phyloP scores from a whole-genome alignment of 2,113 vertebrate genomes.

The Misgurnus anguillicaudatus region DNA sequence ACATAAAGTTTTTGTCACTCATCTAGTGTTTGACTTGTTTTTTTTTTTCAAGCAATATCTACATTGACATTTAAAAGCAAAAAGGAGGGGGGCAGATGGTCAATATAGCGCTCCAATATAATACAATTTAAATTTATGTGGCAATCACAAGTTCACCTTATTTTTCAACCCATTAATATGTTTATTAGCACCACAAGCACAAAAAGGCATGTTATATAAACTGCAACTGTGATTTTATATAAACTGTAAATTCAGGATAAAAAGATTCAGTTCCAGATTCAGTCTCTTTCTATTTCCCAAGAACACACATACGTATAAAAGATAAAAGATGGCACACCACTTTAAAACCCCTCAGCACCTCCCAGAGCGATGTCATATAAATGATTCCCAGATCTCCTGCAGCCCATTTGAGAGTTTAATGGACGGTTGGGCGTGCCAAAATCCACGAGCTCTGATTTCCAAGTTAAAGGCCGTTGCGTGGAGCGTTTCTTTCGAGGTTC shows the following conservation, averaged over 20 bases:
- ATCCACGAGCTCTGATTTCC: constrained; percentile 25
- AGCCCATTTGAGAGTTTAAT: constrained; percentile 32
- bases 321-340: constrained; percentile 30
- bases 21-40: not conserved
- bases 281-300: constrained; percentile 21
- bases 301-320: not conserved
- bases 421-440: constrained; percentile 14
- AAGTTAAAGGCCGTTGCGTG: constrained; percentile 2
- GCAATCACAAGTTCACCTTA: too few relatives aligned
- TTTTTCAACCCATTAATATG: too few relatives aligned
- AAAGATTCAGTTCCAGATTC: constrained; percentile 23
- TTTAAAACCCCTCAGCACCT: constrained; percentile 24
- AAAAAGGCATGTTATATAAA: not conserved
- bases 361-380: constrained; percentile 8
- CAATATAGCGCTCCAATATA: too few relatives aligned
- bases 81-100: too few relatives aligned
- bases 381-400: constrained; percentile 22
- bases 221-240: not conserved
- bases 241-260: constrained; percentile 4
- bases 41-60: too few relatives aligned
- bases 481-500: constrained; percentile 1
- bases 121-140: too few relatives aligned
- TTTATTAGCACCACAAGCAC: too few relatives aligned
- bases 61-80: too few relatives aligned
- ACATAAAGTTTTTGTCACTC: not conserved